Conservation (phyloP, 2,797 vertebrate species). For the Carcharodon carcharias region DNA sequence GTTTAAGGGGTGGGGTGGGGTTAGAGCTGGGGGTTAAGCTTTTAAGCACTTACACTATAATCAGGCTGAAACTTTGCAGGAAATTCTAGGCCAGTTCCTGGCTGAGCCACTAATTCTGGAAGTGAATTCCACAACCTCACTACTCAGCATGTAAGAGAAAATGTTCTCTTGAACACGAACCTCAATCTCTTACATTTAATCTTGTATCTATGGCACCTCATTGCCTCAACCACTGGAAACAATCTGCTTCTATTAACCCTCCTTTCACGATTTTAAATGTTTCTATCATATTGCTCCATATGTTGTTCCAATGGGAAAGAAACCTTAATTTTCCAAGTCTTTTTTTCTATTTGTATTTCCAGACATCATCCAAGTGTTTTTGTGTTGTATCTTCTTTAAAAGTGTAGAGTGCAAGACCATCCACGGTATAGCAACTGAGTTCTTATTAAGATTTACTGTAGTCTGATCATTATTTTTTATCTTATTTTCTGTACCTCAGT, state of each 20-base stretch:
- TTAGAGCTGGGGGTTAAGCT: too few relatives aligned
- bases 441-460: background rate
- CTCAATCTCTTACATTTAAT: background rate
- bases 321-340: background rate
- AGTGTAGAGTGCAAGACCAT: background rate
- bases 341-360: background rate
- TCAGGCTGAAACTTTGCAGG: background rate
- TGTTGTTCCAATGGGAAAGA: background rate
- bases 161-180: background rate
- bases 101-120: background rate
- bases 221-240: background rate
- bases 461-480: background rate
- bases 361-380: background rate
- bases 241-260: background rate
- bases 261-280: background rate
- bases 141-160: background rate
- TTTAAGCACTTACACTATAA: background rate
- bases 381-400: background rate
- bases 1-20: too few relatives aligned
- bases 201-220: background rate
- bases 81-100: background rate
- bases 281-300: background rate
- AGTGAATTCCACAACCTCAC: background rate
- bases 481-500: background rate
- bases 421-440: background rate